These are phyloP conservation scores for Corvus moneduloides DNA, from an alignment of 2,113 vertebrate species.

Conservation along the genomic window DNA sequence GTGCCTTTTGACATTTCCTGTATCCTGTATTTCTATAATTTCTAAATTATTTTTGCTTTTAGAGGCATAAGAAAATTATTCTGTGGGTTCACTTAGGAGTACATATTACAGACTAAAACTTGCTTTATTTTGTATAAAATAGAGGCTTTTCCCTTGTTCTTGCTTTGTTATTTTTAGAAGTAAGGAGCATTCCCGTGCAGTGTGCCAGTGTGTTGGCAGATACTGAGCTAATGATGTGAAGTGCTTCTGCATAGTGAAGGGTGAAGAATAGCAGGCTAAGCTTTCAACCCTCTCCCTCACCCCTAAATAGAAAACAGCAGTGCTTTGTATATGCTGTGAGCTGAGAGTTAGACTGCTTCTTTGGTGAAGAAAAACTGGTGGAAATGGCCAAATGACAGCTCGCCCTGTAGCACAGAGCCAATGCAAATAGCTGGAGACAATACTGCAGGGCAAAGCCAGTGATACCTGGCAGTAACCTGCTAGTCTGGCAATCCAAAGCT, in stretches of 20 bases:
- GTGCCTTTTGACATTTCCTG: background rate
- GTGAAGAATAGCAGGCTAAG: background rate
- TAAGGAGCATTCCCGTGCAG: background rate
- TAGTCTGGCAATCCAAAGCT: background rate
- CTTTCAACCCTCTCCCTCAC: background rate
- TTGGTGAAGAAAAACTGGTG: background rate
- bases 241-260: background rate
- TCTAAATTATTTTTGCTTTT: background rate
- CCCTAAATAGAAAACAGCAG: background rate
- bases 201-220: constrained; percentile 4
- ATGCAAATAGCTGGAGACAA: background rate
- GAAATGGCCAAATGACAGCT: background rate
- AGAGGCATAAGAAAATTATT: background rate
- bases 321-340: background rate
- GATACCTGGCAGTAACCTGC: background rate
- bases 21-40: background rate
- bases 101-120: background rate
- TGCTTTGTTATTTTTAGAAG: background rate
- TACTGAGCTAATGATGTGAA: background rate
- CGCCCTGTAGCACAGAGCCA: background rate
- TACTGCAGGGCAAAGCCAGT: background rate
- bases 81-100: background rate
- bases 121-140: background rate
- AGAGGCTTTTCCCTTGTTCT: background rate
- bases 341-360: background rate